Base-by-base conservation (phyloP, 1,140 invertebrate genomes). In the Aphelinus atriplicis region DNA sequence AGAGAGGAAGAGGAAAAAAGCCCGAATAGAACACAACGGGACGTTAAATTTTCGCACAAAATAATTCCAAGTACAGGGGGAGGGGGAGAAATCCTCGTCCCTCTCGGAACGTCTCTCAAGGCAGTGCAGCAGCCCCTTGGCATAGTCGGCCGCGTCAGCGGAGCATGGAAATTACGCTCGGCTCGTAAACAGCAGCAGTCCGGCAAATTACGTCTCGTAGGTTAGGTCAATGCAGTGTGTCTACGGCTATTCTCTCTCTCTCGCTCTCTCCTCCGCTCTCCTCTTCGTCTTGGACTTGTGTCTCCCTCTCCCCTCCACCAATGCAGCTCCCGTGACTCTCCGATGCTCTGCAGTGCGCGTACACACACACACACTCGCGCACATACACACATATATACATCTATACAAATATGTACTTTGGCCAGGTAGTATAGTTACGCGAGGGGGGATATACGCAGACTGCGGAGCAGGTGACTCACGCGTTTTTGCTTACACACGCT, bases 391-490 rank as follows among this genome's bases (percentile, higher is more conserved):
- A 26, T 26, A 26, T 26, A 26, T 26, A 26, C 26, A 26, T 26
- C 26, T 26, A 47, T 47, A 58, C 48, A 10, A 50, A 67, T 56
- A 7, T 67, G 9, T 67, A 56, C 26, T 46, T 10, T 56, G 3
- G n/a, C 6, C 53, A 50, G 6, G 6, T 61, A 55, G 26, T 61
- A 10, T 50, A 58, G 26, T 2, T 58, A 58, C 4, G 43, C 57
- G 26, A 6, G 1, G 5, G 7, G 6, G 51, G 10, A 53, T n/a
- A 1, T 1, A 1, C 2, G 26, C 3, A 3, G 26, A 1, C 51
- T 57, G 45, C 26, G 57, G 57, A 68, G 9, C 45, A 63, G 68
- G 58, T 61, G 57, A 61, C 46, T 69, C 67, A 69, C 56, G n/a
- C 56, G 55, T 10, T 63, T 48, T 63, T 63, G 9, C 10, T 63